Conservation (phyloP, 2,888 invertebrate genomes). For the Serrognathus titanus region DNA sequence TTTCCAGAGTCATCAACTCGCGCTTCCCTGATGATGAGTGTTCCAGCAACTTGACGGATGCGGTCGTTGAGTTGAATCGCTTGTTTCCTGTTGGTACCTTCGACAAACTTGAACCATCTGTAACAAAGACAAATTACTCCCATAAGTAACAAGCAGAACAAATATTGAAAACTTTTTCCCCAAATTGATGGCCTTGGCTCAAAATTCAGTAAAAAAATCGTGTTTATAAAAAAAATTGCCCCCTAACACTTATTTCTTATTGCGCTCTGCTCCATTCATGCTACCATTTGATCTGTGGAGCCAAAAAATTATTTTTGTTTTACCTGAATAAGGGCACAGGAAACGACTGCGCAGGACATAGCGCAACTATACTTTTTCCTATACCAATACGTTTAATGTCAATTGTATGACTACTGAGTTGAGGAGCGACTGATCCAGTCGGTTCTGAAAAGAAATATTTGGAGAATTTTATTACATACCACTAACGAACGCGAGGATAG, state of each 20-base stretch:
- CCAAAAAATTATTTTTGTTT: slow-evolving; percentile 22
- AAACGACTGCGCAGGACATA: slow-evolving; percentile 73
- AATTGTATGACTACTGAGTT: slow-evolving; percentile 58
- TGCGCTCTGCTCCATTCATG: background rate
- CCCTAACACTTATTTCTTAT: background rate
- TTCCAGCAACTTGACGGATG: slow-evolving; percentile 90
- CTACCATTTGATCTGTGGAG: background rate
- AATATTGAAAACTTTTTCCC: background rate
- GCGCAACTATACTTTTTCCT: slow-evolving; percentile 52
- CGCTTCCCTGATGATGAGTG: slow-evolving; percentile 87
- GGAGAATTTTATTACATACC: too few relatives aligned
- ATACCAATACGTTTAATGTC: slow-evolving; percentile 43
- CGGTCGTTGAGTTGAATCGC: slow-evolving; percentile 87
- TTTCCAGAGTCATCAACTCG: slow-evolving; percentile 91
- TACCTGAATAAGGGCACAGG: slow-evolving; percentile 76
- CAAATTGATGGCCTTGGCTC: too few relatives aligned
- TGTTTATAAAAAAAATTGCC: background rate
- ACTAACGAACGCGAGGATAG: too few relatives aligned
- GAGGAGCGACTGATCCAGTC: slow-evolving; percentile 65
- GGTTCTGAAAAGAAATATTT: slow-evolving; percentile 54
- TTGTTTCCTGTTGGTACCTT: slow-evolving; percentile 80
- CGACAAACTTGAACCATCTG: slow-evolving; percentile 94
- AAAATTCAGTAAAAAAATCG: too few relatives aligned
- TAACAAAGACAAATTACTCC: slow-evolving; percentile 50
- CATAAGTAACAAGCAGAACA: slow-evolving; percentile 1